Conservation (phyloP, 1,140 invertebrate species). For the Venustaconcha ellipsiformis region DNA sequence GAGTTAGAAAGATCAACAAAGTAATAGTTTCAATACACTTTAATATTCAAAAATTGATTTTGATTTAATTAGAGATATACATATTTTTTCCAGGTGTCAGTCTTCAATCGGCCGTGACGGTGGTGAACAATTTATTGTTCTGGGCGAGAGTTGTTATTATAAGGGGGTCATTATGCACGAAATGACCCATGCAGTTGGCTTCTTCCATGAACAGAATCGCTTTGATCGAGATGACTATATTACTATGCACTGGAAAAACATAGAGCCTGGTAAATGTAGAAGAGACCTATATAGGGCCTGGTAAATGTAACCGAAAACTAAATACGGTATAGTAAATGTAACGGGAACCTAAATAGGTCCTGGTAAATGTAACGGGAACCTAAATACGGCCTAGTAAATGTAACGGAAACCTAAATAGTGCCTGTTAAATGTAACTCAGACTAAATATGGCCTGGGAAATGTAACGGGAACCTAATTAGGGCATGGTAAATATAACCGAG, state of each 20-base stretch:
- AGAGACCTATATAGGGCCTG: too few relatives aligned
- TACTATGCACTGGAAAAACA: constrained; percentile 79
- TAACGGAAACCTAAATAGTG: constrained; percentile 75
- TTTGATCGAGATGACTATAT: constrained; percentile 83
- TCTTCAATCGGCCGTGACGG: constrained; percentile 46
- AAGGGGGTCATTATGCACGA: constrained; percentile 75
- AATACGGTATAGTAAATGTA: constrained; percentile 68
- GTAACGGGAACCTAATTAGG: constrained; percentile 75
- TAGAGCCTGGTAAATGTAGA: constrained; percentile 61
- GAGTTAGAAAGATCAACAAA: too few relatives aligned
- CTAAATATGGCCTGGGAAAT: constrained; percentile 74
- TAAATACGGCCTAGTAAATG: constrained; percentile 74
- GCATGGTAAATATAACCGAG: constrained; percentile 30
- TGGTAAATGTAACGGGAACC: constrained; percentile 40
- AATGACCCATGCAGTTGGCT: constrained; percentile 86
- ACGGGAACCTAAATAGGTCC: too few relatives aligned
- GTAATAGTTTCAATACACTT: too few relatives aligned
- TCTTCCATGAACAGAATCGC: constrained; percentile 88
- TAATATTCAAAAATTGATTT: too few relatives aligned
- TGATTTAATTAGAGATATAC: too few relatives aligned
- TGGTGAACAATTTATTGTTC: constrained; percentile 44
- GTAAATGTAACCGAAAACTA: constrained; percentile 70
- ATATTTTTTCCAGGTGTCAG: constrained; percentile 50
- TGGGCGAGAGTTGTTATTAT: constrained; percentile 43
- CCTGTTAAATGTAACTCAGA: constrained; percentile 30